Conservation (phyloP, 2,888 invertebrate genomes). For the Chironomus riparius region DNA sequence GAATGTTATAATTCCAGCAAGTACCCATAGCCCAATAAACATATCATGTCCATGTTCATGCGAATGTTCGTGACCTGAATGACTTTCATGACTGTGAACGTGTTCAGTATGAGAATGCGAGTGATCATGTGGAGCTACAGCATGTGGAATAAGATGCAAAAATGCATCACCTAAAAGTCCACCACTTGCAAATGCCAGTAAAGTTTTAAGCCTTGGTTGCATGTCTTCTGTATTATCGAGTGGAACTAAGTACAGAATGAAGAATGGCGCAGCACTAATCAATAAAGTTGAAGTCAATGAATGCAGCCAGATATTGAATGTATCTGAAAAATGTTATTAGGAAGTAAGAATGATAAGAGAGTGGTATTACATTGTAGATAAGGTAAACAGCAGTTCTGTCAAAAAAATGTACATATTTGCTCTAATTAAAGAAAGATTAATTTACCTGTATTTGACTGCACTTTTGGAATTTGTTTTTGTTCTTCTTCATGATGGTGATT, state of each 20-base stretch:
- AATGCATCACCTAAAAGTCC: constrained; percentile 97
- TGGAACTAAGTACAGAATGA: constrained; percentile 88
- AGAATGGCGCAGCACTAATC: constrained; percentile 90
- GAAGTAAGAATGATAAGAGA: neutral
- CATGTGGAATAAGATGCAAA: constrained; percentile 96
- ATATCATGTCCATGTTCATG: constrained; percentile 65
- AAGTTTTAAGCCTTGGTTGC: constrained; percentile 77
- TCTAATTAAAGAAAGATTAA: neutral
- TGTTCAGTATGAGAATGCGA: constrained; percentile 31
- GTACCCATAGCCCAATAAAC: constrained; percentile 88
- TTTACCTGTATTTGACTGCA: constrained; percentile 21
- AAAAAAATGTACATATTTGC: neutral
- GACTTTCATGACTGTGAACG: constrained; percentile 40
- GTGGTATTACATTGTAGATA: neutral
- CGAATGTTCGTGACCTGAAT: constrained; percentile 41
- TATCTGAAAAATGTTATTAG: constrained; percentile 28
- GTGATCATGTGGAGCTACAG: constrained; percentile 52
- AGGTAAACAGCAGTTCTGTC: neutral
- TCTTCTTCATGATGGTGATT: neutral
- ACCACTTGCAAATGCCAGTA: constrained; percentile 89
- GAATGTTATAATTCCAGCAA: constrained; percentile 87
- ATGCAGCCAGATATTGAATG: constrained; percentile 57
- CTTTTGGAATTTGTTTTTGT: neutral
- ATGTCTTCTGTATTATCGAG: constrained; percentile 77
- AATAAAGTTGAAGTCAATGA: constrained; percentile 84